Conservation (phyloP, 2,113 vertebrate genomes). For the Chrysochloris asiatica region DNA sequence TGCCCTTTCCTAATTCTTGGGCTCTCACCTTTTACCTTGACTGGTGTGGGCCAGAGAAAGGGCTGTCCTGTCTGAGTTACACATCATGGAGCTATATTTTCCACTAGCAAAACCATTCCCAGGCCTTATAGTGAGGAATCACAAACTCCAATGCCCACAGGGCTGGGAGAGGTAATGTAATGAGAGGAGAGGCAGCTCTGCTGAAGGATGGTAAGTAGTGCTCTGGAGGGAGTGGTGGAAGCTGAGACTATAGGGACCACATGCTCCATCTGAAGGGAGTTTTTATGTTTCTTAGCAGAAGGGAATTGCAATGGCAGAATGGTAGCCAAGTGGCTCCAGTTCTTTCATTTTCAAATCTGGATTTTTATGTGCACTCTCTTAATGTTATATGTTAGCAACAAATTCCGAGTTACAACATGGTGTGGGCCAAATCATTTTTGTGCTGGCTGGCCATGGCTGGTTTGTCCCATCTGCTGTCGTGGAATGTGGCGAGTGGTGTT, state of each 20-base stretch:
- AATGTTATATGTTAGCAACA: not conserved
- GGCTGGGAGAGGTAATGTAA: not conserved
- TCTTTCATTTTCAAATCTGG: not conserved
- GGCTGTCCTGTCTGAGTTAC: rapidly evolving
- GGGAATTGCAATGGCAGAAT: not conserved
- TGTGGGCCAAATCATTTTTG: not conserved
- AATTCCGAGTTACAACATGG: not conserved
- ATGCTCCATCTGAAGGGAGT: too few relatives aligned
- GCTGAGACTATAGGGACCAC: rapidly evolving
- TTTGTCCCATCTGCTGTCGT: not conserved
- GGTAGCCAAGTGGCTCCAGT: not conserved
- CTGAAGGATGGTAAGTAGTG: not conserved
- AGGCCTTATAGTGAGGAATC: not conserved
- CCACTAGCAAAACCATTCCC: not conserved
- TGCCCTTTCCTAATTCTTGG: not conserved
- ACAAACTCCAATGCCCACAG: not conserved
- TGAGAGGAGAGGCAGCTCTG: not conserved
- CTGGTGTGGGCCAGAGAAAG: not conserved
- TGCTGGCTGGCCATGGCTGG: not conserved
- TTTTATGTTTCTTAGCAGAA: not conserved
- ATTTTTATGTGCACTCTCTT: not conserved
- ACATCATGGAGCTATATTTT: too few relatives aligned
- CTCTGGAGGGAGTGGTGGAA: not conserved
- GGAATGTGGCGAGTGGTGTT: not conserved
- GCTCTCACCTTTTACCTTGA: not conserved